These are phyloP conservation scores for Vicugna pacos DNA, from an alignment of 2,113 vertebrate species.

Conservation along the genomic window DNA sequence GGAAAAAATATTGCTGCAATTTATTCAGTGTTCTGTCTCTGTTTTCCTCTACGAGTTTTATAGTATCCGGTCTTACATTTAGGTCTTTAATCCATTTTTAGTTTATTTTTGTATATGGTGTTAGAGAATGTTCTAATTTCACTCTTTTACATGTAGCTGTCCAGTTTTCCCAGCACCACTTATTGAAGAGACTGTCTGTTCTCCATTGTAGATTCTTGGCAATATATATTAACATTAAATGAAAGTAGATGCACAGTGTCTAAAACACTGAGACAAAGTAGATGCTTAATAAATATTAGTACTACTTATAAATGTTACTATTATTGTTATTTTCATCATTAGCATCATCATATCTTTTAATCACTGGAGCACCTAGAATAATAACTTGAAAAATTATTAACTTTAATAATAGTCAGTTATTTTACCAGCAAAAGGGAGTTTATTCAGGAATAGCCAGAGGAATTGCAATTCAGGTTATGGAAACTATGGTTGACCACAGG, in stretches of 20 bases:
- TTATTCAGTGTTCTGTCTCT: too few species aligned
- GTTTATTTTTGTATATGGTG: too few species aligned
- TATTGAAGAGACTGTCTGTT: too few species aligned
- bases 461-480: background rate
- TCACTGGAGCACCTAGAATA: conserved; percentile 10
- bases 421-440: background rate
- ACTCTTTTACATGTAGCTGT: too few species aligned
- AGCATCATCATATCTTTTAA: background rate
- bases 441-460: background rate
- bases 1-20: too few species aligned
- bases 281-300: background rate
- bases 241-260: background rate
- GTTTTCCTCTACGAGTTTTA: too few species aligned
- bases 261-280: background rate
- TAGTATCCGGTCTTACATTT: too few species aligned
- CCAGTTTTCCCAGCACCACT: too few species aligned
- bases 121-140: too few species aligned
- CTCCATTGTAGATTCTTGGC: background rate
- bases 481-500: background rate
- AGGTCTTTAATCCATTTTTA: too few species aligned
- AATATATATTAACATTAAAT: conserved; percentile 3
- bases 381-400: background rate
- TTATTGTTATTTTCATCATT: background rate
- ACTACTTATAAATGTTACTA: background rate
- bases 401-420: background rate